Evolutionary conservation across 1,140 invertebrate genomes (phyloP).

Genomic region (Drosophila kanapiae): DNA sequence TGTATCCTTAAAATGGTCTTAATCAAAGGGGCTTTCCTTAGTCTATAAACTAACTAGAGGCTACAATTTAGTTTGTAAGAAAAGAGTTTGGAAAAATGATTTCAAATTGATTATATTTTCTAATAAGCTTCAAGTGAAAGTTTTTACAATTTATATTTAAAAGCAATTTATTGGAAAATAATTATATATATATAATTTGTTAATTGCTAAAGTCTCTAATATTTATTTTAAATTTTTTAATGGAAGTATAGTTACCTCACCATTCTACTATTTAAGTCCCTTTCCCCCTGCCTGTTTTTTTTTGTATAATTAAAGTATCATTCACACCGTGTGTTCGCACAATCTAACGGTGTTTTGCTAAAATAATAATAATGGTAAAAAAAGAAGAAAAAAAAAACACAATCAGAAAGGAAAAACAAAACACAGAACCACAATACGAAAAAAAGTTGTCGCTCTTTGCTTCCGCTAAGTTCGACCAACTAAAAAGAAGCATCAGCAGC

Average conservation of each 20-base stretch:
- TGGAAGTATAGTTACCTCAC: constrained; percentile 8
- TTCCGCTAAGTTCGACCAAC: constrained; percentile 64
- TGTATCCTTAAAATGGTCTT: neutral
- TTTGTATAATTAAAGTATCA: constrained; percentile 77
- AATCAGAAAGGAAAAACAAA: constrained; percentile 25
- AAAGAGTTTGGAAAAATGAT: no score
- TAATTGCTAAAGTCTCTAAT: neutral
- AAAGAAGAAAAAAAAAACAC: constrained; percentile 9
- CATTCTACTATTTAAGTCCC: constrained; percentile 9
- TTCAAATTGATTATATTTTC: no score
- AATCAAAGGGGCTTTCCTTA: neutral
- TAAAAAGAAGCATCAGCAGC: constrained; percentile 22
- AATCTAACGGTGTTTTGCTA: constrained; percentile 78
- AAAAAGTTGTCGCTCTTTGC: constrained; percentile 61
- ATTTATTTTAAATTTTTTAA: neutral
- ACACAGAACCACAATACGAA: constrained; percentile 29
- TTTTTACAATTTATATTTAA: no score
- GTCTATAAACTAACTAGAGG: no score
- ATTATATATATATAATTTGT: no score
- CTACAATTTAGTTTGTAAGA: no score
- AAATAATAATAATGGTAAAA: constrained; percentile 68
- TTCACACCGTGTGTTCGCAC: constrained; percentile 80
- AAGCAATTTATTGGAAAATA: no score
- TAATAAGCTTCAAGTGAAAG: no score
- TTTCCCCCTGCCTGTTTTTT: constrained; percentile 4